Evolutionary conservation across 2,113 vertebrate genomes (phyloP).

Genomic region (Polypterus senegalus): DNA sequence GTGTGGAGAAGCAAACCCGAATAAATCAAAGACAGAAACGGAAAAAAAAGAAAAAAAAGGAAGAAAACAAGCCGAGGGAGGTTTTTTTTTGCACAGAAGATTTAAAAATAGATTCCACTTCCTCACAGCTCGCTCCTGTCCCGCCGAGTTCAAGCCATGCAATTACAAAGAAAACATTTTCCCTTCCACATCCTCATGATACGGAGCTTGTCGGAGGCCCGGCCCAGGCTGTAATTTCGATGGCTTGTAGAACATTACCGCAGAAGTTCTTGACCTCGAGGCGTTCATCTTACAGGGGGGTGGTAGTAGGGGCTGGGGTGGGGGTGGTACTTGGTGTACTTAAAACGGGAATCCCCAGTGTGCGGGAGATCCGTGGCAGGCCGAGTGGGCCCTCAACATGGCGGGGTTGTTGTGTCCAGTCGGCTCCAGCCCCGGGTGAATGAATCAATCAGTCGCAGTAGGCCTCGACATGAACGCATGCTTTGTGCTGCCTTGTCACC

Average conservation of each 20-base stretch:
- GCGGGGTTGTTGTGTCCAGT: no score
- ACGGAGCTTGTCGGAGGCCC: conserved; percentile 26
- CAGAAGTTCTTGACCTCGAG: not conserved
- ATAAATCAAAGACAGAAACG: not conserved
- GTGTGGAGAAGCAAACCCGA: no score
- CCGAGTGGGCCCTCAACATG: no score
- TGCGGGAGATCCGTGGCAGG: no score
- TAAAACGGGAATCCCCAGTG: no score
- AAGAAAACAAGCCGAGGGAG: not conserved
- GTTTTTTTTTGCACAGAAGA: not conserved
- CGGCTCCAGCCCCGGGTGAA: no score
- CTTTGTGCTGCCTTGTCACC: no score
- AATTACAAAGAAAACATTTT: conserved; percentile 26
- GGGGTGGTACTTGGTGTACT: no score
- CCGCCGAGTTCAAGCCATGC: conserved; percentile 1
- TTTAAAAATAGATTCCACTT: conserved; percentile 12
- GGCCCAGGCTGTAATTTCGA: conserved; percentile 29
- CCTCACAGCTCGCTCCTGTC: not conserved
- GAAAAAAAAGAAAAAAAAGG: not conserved
- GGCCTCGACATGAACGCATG: no score
- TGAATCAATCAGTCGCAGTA: no score
- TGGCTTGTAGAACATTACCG: not conserved
- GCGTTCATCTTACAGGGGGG: not conserved
- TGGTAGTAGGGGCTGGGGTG: no score
- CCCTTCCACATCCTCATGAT: conserved; percentile 34